Evolutionary conservation across 2,888 invertebrate species (phyloP), one percentile per base, ranked within the genome.

Genomic region (Leptopilina drosophilae): DNA sequence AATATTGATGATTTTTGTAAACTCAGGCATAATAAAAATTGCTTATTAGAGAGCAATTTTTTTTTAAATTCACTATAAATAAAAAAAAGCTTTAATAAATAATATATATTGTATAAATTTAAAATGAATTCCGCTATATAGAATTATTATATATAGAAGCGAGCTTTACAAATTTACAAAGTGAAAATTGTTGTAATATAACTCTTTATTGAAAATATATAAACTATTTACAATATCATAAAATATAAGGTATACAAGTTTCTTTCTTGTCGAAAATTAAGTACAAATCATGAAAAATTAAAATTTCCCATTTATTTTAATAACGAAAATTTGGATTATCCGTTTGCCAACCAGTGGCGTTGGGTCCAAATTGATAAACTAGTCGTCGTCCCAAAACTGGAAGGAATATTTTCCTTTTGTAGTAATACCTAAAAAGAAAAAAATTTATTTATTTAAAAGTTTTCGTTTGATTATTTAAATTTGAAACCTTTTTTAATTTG

Each of bases 351-450:
- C 95, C 95, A 42, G 95, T 95, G 1, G 97, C 97, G 83, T 95
- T 96, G 82, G 94, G 95, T 0, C 96, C 96, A 92, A 97, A 97
- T 90, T 96, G 95, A 92, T 97, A 97, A 76, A 96, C 96, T 82
- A 96, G 93, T 76, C 96, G 93, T 64, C 95, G 94, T 12, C 96
- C 96, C 79, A 95, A 94, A 11, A 96, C 96, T 5, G 96, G 95
- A 76, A 94, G 94, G 78, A 96, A 94, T 33, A 96, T 95, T 84
- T 94, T 92, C 87, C 95, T 95, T 88, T 95, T 94, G 93, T 97
- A 97, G 92, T 97, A 96, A 91, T 97, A 97, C 90, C 96, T 94
- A 84, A 81, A 85, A 73, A 20, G 20, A 20, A 79, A 78, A 78
- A 20, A 67, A 80, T 78, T 69, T 9, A 59, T 77, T 64, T 11